Evolutionary conservation across 2,113 vertebrate genomes (phyloP).

Genomic region (Scopus umbretta): DNA sequence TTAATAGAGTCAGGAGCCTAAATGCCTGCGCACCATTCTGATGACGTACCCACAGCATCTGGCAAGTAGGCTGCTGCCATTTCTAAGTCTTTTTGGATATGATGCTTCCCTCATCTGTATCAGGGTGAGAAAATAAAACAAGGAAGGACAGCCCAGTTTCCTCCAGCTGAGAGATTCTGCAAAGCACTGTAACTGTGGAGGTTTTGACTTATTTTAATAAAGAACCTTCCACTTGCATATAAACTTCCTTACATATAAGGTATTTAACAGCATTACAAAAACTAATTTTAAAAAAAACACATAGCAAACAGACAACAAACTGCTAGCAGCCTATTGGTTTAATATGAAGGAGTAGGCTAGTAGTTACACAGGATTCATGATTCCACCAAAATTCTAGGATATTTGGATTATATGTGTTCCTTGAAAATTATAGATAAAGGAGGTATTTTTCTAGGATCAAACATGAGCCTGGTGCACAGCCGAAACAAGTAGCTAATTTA

Average conservation of each 20-base stretch:
- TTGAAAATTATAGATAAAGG: not conserved
- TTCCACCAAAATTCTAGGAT: not conserved
- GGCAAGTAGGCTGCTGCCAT: not conserved
- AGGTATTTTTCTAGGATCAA: not conserved
- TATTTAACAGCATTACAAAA: not conserved
- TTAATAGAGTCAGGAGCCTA: not conserved
- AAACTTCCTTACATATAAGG: not conserved
- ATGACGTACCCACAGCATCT: not conserved
- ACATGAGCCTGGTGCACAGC: not conserved
- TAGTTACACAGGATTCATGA: not conserved
- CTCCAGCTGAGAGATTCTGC: not conserved
- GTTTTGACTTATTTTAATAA: not conserved
- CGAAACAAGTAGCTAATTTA: conserved; percentile 16
- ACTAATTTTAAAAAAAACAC: not conserved
- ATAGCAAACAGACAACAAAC: not conserved
- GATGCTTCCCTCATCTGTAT: not conserved
- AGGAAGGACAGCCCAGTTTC: not conserved
- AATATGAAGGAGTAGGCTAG: not conserved
- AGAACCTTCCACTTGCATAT: not conserved
- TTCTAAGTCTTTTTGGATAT: not conserved
- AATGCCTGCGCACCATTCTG: not conserved
- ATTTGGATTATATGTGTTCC: not conserved
- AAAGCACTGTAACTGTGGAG: not conserved
- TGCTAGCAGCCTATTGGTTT: not conserved
- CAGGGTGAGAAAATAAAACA: not conserved